A percentile compares a stretch with the other conserved stretches of the same genome.
These are phyloP conservation scores for Ambastaia sidthimunki DNA, from an alignment of 2,797 vertebrate genomes.

Conservation along the genomic window DNA sequence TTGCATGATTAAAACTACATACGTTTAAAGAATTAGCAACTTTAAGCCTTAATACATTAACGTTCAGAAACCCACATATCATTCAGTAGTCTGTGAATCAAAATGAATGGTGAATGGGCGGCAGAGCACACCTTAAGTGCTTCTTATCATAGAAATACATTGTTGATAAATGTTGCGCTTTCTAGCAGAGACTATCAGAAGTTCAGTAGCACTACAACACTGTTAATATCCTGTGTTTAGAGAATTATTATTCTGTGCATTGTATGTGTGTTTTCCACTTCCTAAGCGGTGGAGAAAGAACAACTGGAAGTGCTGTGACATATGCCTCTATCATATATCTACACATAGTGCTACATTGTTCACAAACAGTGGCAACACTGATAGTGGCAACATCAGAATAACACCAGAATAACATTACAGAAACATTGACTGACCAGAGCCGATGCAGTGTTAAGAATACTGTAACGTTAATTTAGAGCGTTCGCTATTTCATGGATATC, in stretches of 20 bases:
- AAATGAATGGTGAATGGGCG: constrained; percentile 64
- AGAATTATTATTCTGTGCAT: constrained; percentile 54
- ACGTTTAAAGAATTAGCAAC: constrained; percentile 81
- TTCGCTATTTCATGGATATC: constrained; percentile 41
- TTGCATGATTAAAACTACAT: constrained; percentile 73
- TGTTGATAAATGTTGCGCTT: constrained; percentile 54
- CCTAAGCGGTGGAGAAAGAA: constrained; percentile 51
- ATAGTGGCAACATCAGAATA: constrained; percentile 58
- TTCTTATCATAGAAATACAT: constrained; percentile 42
- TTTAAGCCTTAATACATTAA: constrained; percentile 68
- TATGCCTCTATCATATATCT: constrained; percentile 53
- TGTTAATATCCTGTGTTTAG: constrained; percentile 43
- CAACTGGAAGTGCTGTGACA: constrained; percentile 54
- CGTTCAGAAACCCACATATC: constrained; percentile 67
- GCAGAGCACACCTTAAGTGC: constrained; percentile 47
- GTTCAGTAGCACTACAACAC: constrained; percentile 54
- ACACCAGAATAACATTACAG: constrained; percentile 69
- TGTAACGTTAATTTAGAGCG: constrained; percentile 64
- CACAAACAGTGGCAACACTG: constrained; percentile 55
- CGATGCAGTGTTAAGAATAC: constrained; percentile 71
- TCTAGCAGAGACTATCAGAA: constrained; percentile 45
- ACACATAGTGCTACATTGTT: constrained; percentile 59
- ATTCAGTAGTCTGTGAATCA: constrained; percentile 66
- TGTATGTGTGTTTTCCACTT: constrained; percentile 46
- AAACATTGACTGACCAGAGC: constrained; percentile 68